These are phyloP conservation scores for Takifugu ocellatus DNA, from an alignment of 2,797 vertebrate species.

Conservation along the genomic window DNA sequence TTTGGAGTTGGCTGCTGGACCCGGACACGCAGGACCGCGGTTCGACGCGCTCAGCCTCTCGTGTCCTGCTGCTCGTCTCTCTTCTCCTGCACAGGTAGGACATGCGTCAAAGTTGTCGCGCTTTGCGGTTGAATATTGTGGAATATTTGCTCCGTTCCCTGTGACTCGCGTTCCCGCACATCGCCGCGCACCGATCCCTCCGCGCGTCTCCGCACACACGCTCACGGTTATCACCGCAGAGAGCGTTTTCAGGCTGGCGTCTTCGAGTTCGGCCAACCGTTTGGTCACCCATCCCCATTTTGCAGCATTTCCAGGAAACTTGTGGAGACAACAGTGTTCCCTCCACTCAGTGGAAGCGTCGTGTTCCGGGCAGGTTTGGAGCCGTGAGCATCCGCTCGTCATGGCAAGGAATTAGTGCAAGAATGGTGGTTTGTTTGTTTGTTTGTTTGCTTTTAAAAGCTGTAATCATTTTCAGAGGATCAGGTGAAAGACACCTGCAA, in stretches of 20 bases:
- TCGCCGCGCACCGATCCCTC: constrained; percentile 7
- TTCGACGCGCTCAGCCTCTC: constrained; percentile 23
- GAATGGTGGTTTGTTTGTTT: too few relatives aligned
- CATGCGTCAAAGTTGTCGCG: constrained; percentile 41
- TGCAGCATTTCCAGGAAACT: too few relatives aligned
- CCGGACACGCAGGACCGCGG: constrained; percentile 43
- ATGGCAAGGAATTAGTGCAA: too few relatives aligned
- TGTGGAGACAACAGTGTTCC: too few relatives aligned
- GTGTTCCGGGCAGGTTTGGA: too few relatives aligned
- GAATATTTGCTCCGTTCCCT: not conserved
- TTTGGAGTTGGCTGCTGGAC: constrained; percentile 60
- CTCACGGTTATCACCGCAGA: too few relatives aligned
- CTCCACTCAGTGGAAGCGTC: too few relatives aligned
- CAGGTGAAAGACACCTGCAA: constrained; percentile 25
- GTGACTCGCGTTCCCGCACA: constrained; percentile 16
- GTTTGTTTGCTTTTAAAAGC: not conserved
- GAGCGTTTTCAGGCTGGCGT: too few relatives aligned
- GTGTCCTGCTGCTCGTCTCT: constrained; percentile 20
- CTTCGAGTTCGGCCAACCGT: too few relatives aligned
- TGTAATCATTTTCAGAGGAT: not conserved
- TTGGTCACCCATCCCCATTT: too few relatives aligned
- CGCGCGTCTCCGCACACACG: too few relatives aligned
- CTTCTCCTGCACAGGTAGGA: constrained; percentile 57
- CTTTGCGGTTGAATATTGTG: not conserved
- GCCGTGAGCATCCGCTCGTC: too few relatives aligned